Evolutionary conservation across 1,140 invertebrate species (phyloP).

Genomic region (Trachymyrmex septentrionalis): DNA sequence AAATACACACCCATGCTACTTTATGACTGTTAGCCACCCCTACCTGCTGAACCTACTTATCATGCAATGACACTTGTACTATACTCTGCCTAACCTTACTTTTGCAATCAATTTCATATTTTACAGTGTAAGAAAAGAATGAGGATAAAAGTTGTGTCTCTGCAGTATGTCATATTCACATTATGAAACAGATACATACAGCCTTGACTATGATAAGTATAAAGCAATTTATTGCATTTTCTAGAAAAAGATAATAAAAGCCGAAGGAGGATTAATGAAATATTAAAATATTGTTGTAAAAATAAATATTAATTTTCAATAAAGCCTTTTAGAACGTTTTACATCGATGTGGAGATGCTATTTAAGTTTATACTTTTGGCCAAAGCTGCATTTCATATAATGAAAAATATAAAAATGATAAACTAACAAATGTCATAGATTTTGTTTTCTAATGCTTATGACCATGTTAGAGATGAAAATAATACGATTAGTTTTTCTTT

Average conservation of each 20-base stretch:
- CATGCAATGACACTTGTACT: conserved; percentile 78
- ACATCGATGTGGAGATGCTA: too few relatives aligned
- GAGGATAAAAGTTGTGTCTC: neutral
- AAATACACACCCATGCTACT: conserved; percentile 81
- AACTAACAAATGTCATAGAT: neutral
- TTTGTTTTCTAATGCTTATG: neutral
- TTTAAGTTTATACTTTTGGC: too few relatives aligned
- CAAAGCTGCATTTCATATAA: neutral
- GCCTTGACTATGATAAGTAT: too few relatives aligned
- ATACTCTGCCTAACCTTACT: neutral
- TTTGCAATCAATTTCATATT: neutral
- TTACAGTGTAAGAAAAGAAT: neutral
- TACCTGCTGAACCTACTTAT: conserved; percentile 56
- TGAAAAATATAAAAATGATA: neutral
- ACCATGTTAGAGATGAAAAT: neutral
- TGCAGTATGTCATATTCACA: neutral
- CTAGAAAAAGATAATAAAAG: too few relatives aligned
- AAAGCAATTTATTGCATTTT: too few relatives aligned
- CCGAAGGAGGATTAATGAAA: too few relatives aligned
- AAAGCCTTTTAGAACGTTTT: too few relatives aligned
- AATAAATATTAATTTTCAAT: too few relatives aligned
- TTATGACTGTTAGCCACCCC: conserved; percentile 69
- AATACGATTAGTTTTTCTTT: neutral
- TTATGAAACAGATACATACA: conserved; percentile 3
- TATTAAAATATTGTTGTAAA: too few relatives aligned